Evolutionary conservation across 2,888 invertebrate species (phyloP), one percentile per base, ranked within the genome.

Genomic region (Cecidostiba fungosa): DNA sequence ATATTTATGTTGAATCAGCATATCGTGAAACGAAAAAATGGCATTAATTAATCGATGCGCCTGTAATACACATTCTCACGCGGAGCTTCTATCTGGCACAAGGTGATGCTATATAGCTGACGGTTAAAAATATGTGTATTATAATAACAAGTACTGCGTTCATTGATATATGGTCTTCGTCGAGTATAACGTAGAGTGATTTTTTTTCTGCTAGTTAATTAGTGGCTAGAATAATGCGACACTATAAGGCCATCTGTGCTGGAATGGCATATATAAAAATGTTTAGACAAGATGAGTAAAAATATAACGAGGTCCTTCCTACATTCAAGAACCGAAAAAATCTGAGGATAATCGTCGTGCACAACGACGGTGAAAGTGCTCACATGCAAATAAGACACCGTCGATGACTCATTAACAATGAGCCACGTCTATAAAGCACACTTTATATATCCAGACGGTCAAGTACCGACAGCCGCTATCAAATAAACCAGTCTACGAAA

Each of bases 351-450:
- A n/a, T n/a, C n/a, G n/a, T n/a, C n/a, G n/a, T n/a, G n/a, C n/a
- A n/a, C n/a, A n/a, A n/a, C n/a, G n/a, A n/a, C n/a, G n/a, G 76
- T 76, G 76, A 76, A 76, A 76, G 76, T 76, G 32, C 16, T 29
- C 76, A n/a, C 36, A 54, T 32, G 76, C 50, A 54, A 76, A 76
- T 54, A 12, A 54, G 54, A 14, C 32, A 10, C 6, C 23, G 12
- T 4, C 76, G 76, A 76, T 76, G 54, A 76, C 76, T 69, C 70
- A 70, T 70, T 70, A 70, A 70, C 70, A 70, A 70, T 70, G 36
- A 32, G 19, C 10, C 19, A 16, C 3, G 19, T 14, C 36, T 70
- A 8, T 3, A 14, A 32, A 16, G 29, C 70, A 54, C 12, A 54
- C 54, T 19, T 19, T 19, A 54, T 12, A 19, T n/a, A n/a, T 59